Base-by-base conservation (phyloP, 2,113 vertebrate species). In the Zingel zingel region DNA sequence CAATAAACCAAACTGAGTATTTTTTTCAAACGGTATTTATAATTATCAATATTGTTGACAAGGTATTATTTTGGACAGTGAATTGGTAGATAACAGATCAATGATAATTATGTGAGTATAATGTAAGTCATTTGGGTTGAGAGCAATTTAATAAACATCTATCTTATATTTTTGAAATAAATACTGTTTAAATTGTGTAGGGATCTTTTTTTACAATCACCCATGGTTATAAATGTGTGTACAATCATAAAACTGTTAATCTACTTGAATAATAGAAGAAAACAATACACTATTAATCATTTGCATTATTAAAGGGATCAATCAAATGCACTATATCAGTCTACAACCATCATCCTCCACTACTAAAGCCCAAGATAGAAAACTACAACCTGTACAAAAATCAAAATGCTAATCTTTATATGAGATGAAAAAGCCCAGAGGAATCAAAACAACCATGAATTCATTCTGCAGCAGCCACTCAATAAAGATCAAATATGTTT, bases 401-500 rank as follows among this genome's bases (percentile, higher is more conserved):
- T 47, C n/a, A 30, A 86, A 86, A 63, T 27, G 16, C n/a, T 45
- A 33, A 69, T 53, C 25, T 76, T 77, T 48, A 43, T 64, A 78
- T 33, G 54, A 81, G 56, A 62, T 75, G 10, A 25, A 76, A 69
- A 73, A 79, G 64, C 63, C 48, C 56, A 56, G 59, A 86, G 51
- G 65, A 85, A 84, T 80, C 54, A 73, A 85, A 78, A 75, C 51
- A 80, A 45, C 36, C 65, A 61, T 25, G n/a, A 79, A 33, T 33
- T 33, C 6, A 56, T 85, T 62, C 74, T 62, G 30, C 70, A 48
- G 81, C 65, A 79, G 73, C 77, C 71, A 81, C 81, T 81, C 19
- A 47, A 64, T 78, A 64, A 83, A 79, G 61, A 75, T 90, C 74
- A 81, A 92, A 85, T 81, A 79, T 82, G 80, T 79, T 83, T 82